Base-by-base conservation (phyloP, 1,140 invertebrate species). In the Carposina sasakii region DNA sequence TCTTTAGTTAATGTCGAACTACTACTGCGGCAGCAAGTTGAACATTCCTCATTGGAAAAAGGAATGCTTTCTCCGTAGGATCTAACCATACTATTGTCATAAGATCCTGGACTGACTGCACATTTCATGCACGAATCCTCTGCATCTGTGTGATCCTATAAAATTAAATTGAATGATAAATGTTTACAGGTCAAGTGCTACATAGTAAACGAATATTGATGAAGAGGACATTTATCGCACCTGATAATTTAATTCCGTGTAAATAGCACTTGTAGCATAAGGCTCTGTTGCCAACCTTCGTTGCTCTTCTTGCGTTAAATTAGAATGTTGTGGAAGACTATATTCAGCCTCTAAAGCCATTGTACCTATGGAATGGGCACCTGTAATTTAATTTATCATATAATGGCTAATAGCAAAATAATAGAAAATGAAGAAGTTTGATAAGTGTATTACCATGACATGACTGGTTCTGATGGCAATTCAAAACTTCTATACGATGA, bases 311-410 rank as follows among this genome's bases (percentile, higher is more conserved):
- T 76, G 73, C 15, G 63, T 53, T 54, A 77, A 71, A 48, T 54
- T 70, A 0, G 70, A 59, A 45, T 84, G 81, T 61, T 84, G 76
- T 45, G 81, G 81, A 57, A 84, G 69, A 63, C 74, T 84, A 47
- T 84, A 84, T 60, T 84, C 81, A 5, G 75, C 81, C 66, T 84
- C 81, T 69, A 81, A 78, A 22, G 77, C 68, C 77, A 84, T 81
- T 9, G 75, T 81, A 22, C 71, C 75, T 44, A 81, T 70, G 12
- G 81, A 71, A 48, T 74, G 74, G 21, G 75, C 76, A 54, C 71
- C 79, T 84, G 54, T 21, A 50, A 40, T 21, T 9, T 10, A 3
- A 5, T 21, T 20, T 19, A 10, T 20, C 19, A 21, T 20, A 21
- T 31, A 20, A 17, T n/a, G 16, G 9, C 28, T 3, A 22, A 20